A percentile compares a stretch with the other conserved stretches of the same genome.
phyloP scores from a whole-genome alignment of 2,888 invertebrate genomes.

The Agapostemon virescens region DNA sequence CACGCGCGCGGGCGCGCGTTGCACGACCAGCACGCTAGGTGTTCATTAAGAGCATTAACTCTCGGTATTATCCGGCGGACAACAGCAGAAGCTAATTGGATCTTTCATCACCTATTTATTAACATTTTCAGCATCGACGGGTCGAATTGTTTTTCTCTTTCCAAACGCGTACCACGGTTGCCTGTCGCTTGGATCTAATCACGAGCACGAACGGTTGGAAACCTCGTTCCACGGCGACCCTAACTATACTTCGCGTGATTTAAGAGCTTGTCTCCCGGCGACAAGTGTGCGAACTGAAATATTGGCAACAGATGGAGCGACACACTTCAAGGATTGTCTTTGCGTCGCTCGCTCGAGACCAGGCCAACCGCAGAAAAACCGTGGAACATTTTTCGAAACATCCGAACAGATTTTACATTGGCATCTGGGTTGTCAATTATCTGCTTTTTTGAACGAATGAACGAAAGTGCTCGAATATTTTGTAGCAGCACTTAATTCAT shows the following conservation, averaged over 20 bases:
- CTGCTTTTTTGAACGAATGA: no score
- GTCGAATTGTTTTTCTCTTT: background rate
- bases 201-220: background rate
- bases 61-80: background rate
- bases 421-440: no score
- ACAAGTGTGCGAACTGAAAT: slow-evolving; percentile 2
- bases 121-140: slow-evolving; percentile 4
- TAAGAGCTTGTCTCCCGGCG: background rate
- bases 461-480: no score
- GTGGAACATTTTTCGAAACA: no score
- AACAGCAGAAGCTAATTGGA: slow-evolving; percentile 6
- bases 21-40: slow-evolving; percentile 37
- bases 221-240: background rate
- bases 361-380: no score
- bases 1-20: slow-evolving; percentile 20
- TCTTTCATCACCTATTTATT: slow-evolving; percentile 8
- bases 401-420: no score
- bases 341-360: background rate
- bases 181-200: background rate
- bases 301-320: slow-evolving; percentile 7
- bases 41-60: slow-evolving; percentile 32
- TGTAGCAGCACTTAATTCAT: no score
- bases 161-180: background rate
- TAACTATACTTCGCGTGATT: background rate
- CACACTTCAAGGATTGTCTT: slow-evolving; percentile 1